Conservation (phyloP, 53 echinoderm and acorn worm species). For the Glandiceps talaboti region DNA sequence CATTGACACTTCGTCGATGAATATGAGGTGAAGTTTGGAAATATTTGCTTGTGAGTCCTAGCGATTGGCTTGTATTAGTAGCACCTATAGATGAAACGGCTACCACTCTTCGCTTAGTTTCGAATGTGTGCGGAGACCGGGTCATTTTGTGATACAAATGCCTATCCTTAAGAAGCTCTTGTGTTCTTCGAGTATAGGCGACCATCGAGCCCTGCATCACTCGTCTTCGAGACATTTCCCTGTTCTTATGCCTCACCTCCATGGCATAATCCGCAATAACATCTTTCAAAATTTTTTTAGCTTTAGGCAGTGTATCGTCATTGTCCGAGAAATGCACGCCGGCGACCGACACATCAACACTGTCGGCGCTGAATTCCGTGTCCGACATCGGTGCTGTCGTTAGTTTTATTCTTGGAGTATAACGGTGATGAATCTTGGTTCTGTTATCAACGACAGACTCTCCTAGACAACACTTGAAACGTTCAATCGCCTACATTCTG, state of each 20-base stretch:
- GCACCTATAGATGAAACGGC: not conserved
- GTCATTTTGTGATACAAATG: not conserved
- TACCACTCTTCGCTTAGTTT: not conserved
- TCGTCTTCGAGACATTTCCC: not conserved
- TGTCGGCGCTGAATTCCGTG: too few species aligned
- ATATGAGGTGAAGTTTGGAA: not conserved
- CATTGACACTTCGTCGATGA: not conserved
- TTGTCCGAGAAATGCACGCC: not conserved
- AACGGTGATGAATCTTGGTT: too few species aligned
- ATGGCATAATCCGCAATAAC: not conserved
- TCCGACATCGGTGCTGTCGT: too few species aligned
- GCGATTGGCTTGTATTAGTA: not conserved
- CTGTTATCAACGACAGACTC: too few species aligned
- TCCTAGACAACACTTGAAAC: too few species aligned
- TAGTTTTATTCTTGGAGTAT: too few species aligned
- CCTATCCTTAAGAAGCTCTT: not conserved
- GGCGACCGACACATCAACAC: not conserved
- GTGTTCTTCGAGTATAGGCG: not conserved
- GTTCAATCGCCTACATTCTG: too few species aligned
- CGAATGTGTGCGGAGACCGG: not conserved
- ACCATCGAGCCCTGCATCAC: not conserved
- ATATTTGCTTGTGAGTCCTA: not conserved
- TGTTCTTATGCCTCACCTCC: not conserved
- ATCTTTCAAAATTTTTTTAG: not conserved
- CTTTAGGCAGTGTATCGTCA: not conserved